Base-by-base conservation (phyloP, 1,140 invertebrate species). In the Heterodera schachtii region DNA sequence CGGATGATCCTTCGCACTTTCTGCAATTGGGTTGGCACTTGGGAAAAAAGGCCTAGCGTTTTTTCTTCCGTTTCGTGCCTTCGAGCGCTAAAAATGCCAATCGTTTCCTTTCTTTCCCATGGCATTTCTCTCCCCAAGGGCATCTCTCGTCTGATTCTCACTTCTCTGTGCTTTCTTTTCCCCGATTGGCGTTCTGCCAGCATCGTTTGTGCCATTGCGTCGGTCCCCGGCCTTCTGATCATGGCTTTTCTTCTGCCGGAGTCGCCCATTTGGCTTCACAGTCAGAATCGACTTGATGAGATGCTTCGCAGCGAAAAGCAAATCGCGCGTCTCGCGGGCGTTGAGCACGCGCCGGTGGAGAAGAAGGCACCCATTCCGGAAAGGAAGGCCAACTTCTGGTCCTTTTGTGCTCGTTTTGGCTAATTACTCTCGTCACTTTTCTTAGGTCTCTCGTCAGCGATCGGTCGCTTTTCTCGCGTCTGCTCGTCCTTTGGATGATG, bases 1-100 rank as follows among this genome's bases (percentile, higher is more conserved):
- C 49, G 88, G 84, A 57, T 90, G 49, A 86, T 86, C n/a, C 79
- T 89, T n/a, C 19, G 88, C 21, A 88, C 89, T 11, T 90, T 89
- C 84, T 90, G 89, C 75, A 89, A 89, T 81, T 89, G 88, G 88
- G 87, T 89, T 31, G 31, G 31, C 31, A 31, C 31, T 31, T 31
- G 31, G 31, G 31, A 31, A 31, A 31, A 31, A 31, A 31, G 31
- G 31, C 31, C 31, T 31, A 31, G 31, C 31, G 31, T 31, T 31
- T 31, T 31, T 31, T 31, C 31, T 31, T 31, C 31, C 31, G 31
- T 31, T 31, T 31, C 31, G 31, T 31, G 31, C 31, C 31, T 31
- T 31, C 31, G 31, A 31, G 31, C 31, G 1, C 31, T 31, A 31
- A 31, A 31, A 52, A 52, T 52, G 6, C 11, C 49, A 52, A 52